A percentile compares a stretch with the other conserved stretches of the same genome.
These are phyloP conservation scores for Macropodus opercularis DNA, from an alignment of 2,797 vertebrate species.

Conservation along the genomic window DNA sequence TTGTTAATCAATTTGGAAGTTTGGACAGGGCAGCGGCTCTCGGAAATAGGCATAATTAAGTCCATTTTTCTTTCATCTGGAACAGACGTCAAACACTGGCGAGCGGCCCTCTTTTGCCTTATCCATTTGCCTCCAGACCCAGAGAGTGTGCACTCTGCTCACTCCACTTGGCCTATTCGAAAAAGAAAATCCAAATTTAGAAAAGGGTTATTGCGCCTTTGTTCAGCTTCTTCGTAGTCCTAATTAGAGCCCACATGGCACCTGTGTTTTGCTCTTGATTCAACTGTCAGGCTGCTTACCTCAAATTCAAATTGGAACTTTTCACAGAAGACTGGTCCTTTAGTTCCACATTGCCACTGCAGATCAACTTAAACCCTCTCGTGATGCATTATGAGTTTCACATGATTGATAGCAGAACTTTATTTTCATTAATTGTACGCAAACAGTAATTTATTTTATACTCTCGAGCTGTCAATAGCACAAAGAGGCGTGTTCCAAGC, in stretches of 20 bases:
- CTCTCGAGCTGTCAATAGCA: constrained; percentile 4
- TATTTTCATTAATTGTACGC: constrained; percentile 31
- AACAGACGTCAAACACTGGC: constrained; percentile 31
- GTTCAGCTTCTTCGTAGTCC: constrained; percentile 22
- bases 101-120: constrained; percentile 5
- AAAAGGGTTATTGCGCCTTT: constrained; percentile 28
- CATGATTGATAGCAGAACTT: constrained; percentile 33
- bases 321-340: constrained; percentile 9
- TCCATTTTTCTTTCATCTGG: constrained; percentile 68
- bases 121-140: constrained; percentile 13
- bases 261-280: constrained; percentile 32
- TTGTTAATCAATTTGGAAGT: constrained; percentile 64
- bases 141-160: constrained; percentile 16
- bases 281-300: constrained; percentile 31
- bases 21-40: constrained; percentile 43
- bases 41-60: constrained; percentile 64
- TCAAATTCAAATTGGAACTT: constrained; percentile 25
- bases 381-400: background rate
- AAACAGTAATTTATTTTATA: constrained; percentile 38
- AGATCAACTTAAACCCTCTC: constrained; percentile 19
- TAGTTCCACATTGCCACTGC: constrained; percentile 10
- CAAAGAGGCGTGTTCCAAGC: background rate
- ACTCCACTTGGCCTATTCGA: constrained; percentile 13
- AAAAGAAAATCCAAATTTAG: constrained; percentile 16
- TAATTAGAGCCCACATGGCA: constrained; percentile 38